phyloP scores from a whole-genome alignment of 2,888 invertebrate species.

The Pollenia griseotomentosa region DNA sequence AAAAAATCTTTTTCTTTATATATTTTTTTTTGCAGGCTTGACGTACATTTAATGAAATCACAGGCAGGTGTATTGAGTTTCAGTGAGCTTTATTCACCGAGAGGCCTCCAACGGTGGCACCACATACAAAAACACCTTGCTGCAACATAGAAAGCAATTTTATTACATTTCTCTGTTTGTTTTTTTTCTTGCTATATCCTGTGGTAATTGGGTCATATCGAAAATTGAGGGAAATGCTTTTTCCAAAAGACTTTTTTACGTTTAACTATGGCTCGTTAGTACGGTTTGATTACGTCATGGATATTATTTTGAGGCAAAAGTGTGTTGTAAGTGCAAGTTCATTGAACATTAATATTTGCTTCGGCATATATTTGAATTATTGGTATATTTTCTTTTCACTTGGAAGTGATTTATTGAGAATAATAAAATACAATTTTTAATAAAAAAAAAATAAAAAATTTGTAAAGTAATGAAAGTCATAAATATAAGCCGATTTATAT shows the following conservation, averaged over 20 bases:
- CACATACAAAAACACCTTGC: constrained; percentile 22
- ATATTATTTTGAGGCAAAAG: constrained; percentile 16
- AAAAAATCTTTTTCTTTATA: background rate
- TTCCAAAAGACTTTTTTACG: background rate
- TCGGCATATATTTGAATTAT: constrained; percentile 23
- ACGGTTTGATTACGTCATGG: constrained; percentile 49
- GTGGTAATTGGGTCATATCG: constrained; percentile 64
- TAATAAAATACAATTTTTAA: background rate
- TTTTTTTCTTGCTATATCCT: constrained; percentile 19
- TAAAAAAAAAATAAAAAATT: background rate
- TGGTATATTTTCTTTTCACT: background rate
- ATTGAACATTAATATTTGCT: constrained; percentile 54
- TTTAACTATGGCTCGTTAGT: constrained; percentile 38
- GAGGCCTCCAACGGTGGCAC: constrained; percentile 18
- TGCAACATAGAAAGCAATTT: constrained; percentile 47
- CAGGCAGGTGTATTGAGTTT: constrained; percentile 50
- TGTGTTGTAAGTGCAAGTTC: constrained; percentile 45
- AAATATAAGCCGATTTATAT: background rate
- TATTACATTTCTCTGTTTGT: background rate
- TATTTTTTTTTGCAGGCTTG: background rate
- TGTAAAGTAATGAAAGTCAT: background rate
- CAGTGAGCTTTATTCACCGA: constrained; percentile 34
- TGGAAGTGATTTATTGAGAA: background rate
- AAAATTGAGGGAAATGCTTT: constrained; percentile 54
- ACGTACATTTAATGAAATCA: constrained; percentile 33